These are phyloP conservation scores for Hanleya hanleyi DNA, from an alignment of 2,888 invertebrate species.

Conservation along the genomic window DNA sequence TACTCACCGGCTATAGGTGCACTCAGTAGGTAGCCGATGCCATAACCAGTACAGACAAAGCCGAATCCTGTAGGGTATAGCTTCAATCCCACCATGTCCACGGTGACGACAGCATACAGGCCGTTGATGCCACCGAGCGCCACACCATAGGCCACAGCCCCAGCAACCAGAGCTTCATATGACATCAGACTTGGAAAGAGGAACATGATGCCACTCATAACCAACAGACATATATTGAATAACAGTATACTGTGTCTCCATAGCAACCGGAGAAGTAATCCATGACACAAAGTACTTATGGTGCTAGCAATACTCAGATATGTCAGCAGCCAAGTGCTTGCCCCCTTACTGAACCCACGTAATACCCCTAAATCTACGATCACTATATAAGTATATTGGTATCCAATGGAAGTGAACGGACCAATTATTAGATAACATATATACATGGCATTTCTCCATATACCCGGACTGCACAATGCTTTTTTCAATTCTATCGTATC, in stretches of 20 bases:
- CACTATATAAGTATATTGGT: not conserved
- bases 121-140: not conserved
- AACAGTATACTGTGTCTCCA: not conserved
- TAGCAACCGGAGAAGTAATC: not conserved
- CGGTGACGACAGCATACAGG: not conserved
- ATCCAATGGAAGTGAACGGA: not conserved
- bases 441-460: not conserved
- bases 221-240: not conserved
- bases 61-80: not conserved
- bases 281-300: not conserved
- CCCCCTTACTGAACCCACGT: not conserved
- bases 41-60: not conserved
- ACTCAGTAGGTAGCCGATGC: not conserved
- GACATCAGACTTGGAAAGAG: not conserved
- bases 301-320: conserved; percentile 1
- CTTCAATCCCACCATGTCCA: not conserved
- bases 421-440: not conserved
- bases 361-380: not conserved
- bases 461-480: not conserved
- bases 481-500: not conserved
- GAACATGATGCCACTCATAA: not conserved
- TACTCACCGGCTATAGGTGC: not conserved
- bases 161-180: not conserved
- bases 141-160: not conserved
- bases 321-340: not conserved